Percentiles rank a stretch among this genome's conserved stretches.
Conservation (phyloP, 2,113 vertebrate genomes). For the Hucho hucho region DNA sequence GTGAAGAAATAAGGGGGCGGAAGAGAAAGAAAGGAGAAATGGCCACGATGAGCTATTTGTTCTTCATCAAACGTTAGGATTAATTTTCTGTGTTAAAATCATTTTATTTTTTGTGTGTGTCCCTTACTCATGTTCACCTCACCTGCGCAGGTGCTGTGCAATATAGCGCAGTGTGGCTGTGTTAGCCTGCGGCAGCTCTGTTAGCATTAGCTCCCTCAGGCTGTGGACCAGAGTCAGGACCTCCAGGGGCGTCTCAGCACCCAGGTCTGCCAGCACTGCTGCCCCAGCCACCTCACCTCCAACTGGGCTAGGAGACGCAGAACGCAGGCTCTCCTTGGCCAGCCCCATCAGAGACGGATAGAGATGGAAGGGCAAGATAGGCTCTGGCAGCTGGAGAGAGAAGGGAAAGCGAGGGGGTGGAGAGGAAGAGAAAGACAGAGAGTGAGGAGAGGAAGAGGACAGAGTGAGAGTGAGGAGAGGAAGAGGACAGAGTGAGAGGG, state of each 20-base stretch:
- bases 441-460: too few species aligned
- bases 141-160: constrained; percentile 86
- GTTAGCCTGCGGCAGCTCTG: constrained; percentile 82
- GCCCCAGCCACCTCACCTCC: constrained; percentile 49
- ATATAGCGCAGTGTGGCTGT: constrained; percentile 82
- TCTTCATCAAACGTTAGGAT: too few species aligned
- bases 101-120: too few species aligned
- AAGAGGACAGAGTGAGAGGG: too few species aligned
- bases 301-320: constrained; percentile 29
- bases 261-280: constrained; percentile 70
- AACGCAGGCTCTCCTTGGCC: constrained; percentile 90
- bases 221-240: constrained; percentile 73
- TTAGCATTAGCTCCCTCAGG: constrained; percentile 78
- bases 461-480: too few species aligned
- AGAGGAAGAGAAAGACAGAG: too few species aligned
- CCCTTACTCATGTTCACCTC: constrained; percentile 22
- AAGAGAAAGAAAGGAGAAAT: not conserved
- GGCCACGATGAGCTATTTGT: too few species aligned
- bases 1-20: too few species aligned
- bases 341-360: constrained; percentile 92
- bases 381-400: constrained; percentile 85
- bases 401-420: too few species aligned
- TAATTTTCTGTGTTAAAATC: too few species aligned
- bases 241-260: constrained; percentile 71
- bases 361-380: constrained; percentile 86